Evolutionary conservation across 2,113 vertebrate species (phyloP), one percentile per base, ranked within the genome.

Genomic region (Gulo gulo): DNA sequence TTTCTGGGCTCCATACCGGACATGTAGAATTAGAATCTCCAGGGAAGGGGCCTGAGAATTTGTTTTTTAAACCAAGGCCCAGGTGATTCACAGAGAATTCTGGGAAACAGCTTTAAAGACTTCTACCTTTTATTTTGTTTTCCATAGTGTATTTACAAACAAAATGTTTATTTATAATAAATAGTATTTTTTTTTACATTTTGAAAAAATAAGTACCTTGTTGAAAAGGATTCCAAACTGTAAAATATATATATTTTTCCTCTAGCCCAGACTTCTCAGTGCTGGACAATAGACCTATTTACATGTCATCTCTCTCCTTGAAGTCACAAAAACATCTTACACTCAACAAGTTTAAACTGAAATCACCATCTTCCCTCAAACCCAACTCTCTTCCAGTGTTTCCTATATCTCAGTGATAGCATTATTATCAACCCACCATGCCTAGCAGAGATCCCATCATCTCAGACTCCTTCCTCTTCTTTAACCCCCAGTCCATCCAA

Each of bases 291-390:
- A 95, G 61, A 90, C 92, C 36, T 63, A 31, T 89, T 95, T 73
- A 52, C 4, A 10, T 26, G 79, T 47, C 29, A 89, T 15, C 47
- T 97, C 21, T 63, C 21, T 50, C 63, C 45, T 94, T 55, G n/a
- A 63, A 94, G 85, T 94, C 50, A 67, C 15, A 59, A 67, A 97
- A 92, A 88, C 10, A 96, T 87, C 69, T 95, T 83, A 61, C 94
- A 71, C 20, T 84, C 26, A 87, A 29, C 6, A 23, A 86, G 45
- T 92, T 96, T 34, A 85, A 94, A 89, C 1, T 63, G 12, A 92
- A 94, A 69, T 69, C 31, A 88, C 29, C 36, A 34, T 84, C n/a
- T 91, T 20, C 39, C 7, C 50, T 14, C 7, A 94, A 63, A 86
- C n/a, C 59, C 55, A 18, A 21, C 36, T 88, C 50, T 83, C 23